Percentiles rank a stretch among this genome's conserved stretches.
These are phyloP conservation scores for Idaea dimidiata DNA, from an alignment of 2,888 invertebrate species.

Conservation along the genomic window DNA sequence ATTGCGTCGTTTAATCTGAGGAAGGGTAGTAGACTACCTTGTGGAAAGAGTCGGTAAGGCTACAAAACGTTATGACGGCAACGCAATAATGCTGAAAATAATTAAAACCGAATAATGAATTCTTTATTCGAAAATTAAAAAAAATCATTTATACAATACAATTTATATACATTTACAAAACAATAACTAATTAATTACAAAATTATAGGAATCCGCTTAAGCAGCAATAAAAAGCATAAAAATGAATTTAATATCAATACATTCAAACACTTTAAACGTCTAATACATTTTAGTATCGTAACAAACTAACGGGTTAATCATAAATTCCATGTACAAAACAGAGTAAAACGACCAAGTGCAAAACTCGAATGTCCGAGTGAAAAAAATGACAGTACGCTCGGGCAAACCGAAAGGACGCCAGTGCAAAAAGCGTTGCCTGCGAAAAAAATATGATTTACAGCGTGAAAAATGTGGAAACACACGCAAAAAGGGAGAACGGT, in stretches of 20 bases:
- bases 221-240: too few species aligned
- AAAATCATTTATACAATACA: too few species aligned
- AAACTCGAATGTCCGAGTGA: slow-evolving; percentile 71
- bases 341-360: slow-evolving; percentile 67
- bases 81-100: too few species aligned
- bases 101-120: too few species aligned
- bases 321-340: slow-evolving; percentile 68
- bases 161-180: too few species aligned
- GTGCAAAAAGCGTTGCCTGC: slow-evolving; percentile 76
- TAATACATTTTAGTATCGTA: slow-evolving; percentile 22
- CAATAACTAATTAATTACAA: too few species aligned
- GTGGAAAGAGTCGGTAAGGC: too few species aligned
- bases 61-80: too few species aligned
- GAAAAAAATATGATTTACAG: slow-evolving; percentile 80
- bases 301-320: slow-evolving; percentile 61
- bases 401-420: slow-evolving; percentile 73
- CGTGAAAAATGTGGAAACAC: slow-evolving; percentile 81
- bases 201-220: too few species aligned
- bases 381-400: slow-evolving; percentile 77
- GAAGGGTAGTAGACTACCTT: too few species aligned
- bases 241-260: slow-evolving; percentile 5
- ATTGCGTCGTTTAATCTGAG: too few species aligned
- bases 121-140: too few species aligned
- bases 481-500: slow-evolving; percentile 72
- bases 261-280: slow-evolving; percentile 42